Base-by-base conservation (phyloP, 2,888 invertebrate genomes). In the Stenodera caucasica region DNA sequence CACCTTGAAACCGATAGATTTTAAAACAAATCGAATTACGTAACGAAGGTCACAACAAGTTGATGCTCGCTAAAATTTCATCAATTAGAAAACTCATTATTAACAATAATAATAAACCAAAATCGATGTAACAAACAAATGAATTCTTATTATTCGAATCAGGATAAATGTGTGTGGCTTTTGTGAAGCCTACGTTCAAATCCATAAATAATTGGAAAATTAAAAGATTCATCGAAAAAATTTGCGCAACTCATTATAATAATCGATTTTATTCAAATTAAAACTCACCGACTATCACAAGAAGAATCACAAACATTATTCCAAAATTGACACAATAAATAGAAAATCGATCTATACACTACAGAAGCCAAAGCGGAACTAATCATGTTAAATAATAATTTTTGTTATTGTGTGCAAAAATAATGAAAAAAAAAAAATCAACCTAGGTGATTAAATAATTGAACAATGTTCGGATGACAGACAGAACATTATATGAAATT, bases 321-420 rank as follows among this genome's bases (percentile, higher is more conserved):
- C 23, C 33, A 33, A 21, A 35, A 51, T 53, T 40, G 53, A 53
- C 51, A 30, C 12, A 37, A 55, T 30, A 49, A 58, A 52, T 37
- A 49, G n/a, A 52, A 30, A 14, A 62, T 37, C 62, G 55, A 62
- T 55, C 45, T 30, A 35, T 35, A 32, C 32, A 23, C 37, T 12
- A 45, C 62, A 52, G 49, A 62, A 58, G 62, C 55, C 49, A 49
- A 12, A 58, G 52, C 55, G 29, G 45, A 62, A 62, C 62, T 62
- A 58, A 62, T 33, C 14, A 52, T 52, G 29, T 29, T 52, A 52
- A 52, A 52, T 52, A 52, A 52, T 32, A 18, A 33, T 33, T 29
- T 32, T 15, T 29, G 32, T 30, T 18, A 14, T 52, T 33, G 33
- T 33, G 29, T 52, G 18, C 21, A 33, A 33, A n/a, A n/a, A n/a